These are phyloP conservation scores for Tuberolachnus salignus DNA, from an alignment of 2,888 invertebrate genomes.

Conservation along the genomic window DNA sequence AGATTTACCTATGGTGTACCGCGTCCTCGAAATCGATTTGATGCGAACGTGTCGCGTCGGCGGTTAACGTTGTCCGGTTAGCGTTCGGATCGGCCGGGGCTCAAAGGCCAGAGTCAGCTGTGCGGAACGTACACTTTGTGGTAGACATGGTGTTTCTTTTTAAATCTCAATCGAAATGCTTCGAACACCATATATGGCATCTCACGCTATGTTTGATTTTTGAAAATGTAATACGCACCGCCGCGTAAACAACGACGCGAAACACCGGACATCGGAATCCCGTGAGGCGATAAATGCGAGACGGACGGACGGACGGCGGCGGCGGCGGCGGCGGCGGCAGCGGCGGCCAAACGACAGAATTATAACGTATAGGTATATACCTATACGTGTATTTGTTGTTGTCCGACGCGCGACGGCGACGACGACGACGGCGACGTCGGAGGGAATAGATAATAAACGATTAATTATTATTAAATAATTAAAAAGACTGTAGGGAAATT, in stretches of 20 bases:
- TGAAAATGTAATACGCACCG: not conserved
- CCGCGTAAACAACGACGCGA: not conserved
- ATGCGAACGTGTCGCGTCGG: not conserved
- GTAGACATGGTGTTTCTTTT: slow-evolving; percentile 25
- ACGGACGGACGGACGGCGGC: not conserved
- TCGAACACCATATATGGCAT: slow-evolving; percentile 41
- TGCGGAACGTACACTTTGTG: slow-evolving; percentile 22
- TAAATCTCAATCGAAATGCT: slow-evolving; percentile 5
- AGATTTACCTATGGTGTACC: not conserved
- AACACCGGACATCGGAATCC: not conserved
- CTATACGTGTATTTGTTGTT: no score
- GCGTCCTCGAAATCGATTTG: no score
- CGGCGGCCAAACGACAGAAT: not conserved
- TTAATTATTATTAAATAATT: not conserved
- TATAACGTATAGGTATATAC: not conserved
- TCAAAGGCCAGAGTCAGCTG: slow-evolving; percentile 42
- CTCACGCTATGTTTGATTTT: not conserved
- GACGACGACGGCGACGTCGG: no score
- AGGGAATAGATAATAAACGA: not conserved
- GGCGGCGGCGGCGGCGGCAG: not conserved
- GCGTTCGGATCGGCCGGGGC: not conserved
- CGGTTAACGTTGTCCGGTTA: not conserved
- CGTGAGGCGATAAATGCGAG: not conserved
- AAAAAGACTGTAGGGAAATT: no score
- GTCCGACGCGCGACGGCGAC: not conserved